Evolutionary conservation across 2,888 invertebrate genomes (phyloP).

Genomic region (Metacarcinus magister): DNA sequence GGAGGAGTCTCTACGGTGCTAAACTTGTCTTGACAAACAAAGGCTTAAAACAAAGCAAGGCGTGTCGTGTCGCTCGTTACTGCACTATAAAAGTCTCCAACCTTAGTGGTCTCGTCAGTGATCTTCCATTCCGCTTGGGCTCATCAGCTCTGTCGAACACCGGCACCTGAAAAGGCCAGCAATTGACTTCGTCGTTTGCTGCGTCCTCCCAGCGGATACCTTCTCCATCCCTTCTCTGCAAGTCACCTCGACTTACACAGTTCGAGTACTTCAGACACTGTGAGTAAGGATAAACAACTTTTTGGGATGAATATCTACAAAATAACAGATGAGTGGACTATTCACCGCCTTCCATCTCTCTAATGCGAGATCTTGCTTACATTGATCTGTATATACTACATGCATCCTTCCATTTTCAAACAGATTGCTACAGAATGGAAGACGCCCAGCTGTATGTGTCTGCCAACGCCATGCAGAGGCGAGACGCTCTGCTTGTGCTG

Average conservation of each 20-base stretch:
- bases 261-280: not conserved
- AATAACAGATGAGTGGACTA: not conserved
- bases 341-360: too few relatives aligned
- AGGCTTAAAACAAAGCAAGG: not conserved
- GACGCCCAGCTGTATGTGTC: slow-evolving; percentile 89
- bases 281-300: not conserved
- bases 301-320: not conserved
- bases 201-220: not conserved
- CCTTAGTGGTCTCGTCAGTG: not conserved
- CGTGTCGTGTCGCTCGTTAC: not conserved
- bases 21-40: not conserved
- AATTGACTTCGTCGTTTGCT: slow-evolving; percentile 32
- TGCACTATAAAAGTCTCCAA: not conserved
- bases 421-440: slow-evolving; percentile 86
- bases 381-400: too few relatives aligned
- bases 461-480: slow-evolving; percentile 89
- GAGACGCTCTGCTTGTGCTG: slow-evolving; percentile 88
- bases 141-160: not conserved
- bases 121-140: not conserved
- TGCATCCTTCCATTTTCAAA: not conserved
- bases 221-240: not conserved
- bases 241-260: not conserved
- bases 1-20: not conserved
- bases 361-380: too few relatives aligned
- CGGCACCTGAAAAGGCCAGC: slow-evolving; percentile 3